Percentiles rank a stretch among this genome's conserved stretches.
Conservation (phyloP, 1,140 invertebrate genomes). For the Aphis craccivora region DNA sequence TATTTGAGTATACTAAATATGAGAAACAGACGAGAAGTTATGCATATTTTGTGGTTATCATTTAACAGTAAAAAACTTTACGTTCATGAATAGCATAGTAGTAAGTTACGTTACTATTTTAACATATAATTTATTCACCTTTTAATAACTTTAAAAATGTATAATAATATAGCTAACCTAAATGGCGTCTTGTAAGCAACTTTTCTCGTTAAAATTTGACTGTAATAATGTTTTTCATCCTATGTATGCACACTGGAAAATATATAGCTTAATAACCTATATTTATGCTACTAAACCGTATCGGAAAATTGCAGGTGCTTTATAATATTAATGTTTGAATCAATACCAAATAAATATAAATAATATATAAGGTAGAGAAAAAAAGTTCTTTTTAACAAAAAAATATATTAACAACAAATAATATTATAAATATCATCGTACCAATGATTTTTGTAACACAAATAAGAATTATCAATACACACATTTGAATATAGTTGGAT, state of each 20-base stretch:
- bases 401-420: not conserved
- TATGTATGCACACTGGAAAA: not conserved
- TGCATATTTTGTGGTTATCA: not conserved
- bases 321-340: not conserved
- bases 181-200: not conserved
- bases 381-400: not conserved
- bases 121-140: not conserved
- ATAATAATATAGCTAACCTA: conserved; percentile 24
- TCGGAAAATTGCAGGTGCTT: not conserved
- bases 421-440: not conserved
- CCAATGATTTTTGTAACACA: not conserved
- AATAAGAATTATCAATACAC: not conserved
- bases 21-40: not conserved
- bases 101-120: not conserved
- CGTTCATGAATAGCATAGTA: conserved; percentile 1
- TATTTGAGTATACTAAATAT: not conserved
- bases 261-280: not conserved
- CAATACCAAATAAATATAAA: not conserved
- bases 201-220: not conserved
- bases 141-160: conserved; percentile 10
- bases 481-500: not conserved
- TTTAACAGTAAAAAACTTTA: conserved; percentile 15
- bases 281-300: not conserved
- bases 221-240: not conserved
- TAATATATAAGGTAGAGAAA: rapidly evolving